Conservation (phyloP, 2,888 invertebrate species). For the Hanleya hanleyi region DNA sequence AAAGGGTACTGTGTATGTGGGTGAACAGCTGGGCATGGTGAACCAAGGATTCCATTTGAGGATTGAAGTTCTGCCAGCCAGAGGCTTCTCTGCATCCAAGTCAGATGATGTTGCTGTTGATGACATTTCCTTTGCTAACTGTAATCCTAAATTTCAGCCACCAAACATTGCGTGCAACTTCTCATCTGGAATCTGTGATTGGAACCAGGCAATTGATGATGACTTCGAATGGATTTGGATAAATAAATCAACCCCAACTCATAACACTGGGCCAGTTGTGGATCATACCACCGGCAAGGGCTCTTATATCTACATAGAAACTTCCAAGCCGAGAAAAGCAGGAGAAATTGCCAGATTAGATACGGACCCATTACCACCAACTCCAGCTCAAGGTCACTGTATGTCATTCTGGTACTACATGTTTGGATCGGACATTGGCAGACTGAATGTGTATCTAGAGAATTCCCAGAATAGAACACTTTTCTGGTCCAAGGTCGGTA, state of each 20-base stretch:
- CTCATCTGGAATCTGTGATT: constrained; percentile 58
- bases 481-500: constrained; percentile 56
- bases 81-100: constrained; percentile 38
- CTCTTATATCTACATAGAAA: constrained; percentile 61
- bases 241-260: constrained; percentile 49
- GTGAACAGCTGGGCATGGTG: constrained; percentile 2
- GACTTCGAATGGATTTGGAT: constrained; percentile 66
- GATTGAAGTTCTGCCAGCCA: constrained; percentile 40
- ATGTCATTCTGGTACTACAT: constrained; percentile 69
- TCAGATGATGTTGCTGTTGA: constrained; percentile 66
- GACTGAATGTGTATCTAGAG: constrained; percentile 47
- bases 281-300: constrained; percentile 56
- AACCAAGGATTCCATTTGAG: constrained; percentile 33
- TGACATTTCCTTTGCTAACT: constrained; percentile 60
- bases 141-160: constrained; percentile 48
- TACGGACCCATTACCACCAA: constrained; percentile 54
- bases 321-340: constrained; percentile 77
- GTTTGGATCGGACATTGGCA: constrained; percentile 63
- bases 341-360: constrained; percentile 76
- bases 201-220: constrained; percentile 51
- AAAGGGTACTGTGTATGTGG: constrained; percentile 19
- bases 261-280: constrained; percentile 60
- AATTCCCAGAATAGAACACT: constrained; percentile 37
- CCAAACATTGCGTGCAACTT: constrained; percentile 60
- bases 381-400: constrained; percentile 52